These are phyloP conservation scores for Mycalesis mineus DNA, from an alignment of 2,888 invertebrate genomes.

Conservation along the genomic window DNA sequence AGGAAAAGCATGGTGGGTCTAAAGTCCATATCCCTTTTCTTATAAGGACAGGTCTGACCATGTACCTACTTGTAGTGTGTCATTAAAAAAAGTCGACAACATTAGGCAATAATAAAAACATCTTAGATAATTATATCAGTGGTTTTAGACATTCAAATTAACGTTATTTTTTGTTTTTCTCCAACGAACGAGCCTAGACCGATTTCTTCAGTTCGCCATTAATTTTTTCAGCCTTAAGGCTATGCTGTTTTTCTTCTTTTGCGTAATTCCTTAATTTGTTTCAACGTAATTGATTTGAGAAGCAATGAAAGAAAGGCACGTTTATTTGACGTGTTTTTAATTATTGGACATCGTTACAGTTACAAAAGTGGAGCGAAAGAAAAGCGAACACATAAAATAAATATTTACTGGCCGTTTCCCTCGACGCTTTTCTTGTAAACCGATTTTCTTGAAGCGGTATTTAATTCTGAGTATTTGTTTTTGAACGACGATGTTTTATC, in stretches of 20 bases:
- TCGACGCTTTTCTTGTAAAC: background rate
- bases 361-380: background rate
- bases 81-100: no score
- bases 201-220: conserved; percentile 51
- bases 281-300: background rate
- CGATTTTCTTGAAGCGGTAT: no score
- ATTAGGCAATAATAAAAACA: no score
- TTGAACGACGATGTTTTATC: no score
- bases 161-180: conserved; percentile 62
- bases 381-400: background rate
- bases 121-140: conserved; percentile 56
- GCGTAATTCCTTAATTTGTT: conserved; percentile 30
- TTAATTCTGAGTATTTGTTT: no score
- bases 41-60: no score
- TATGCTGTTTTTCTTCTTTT: conserved; percentile 31
- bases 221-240: conserved; percentile 31
- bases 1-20: no score
- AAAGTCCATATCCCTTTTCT: no score
- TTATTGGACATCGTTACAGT: background rate
- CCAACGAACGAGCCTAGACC: conserved; percentile 35
- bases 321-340: background rate
- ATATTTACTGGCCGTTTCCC: conserved; percentile 20
- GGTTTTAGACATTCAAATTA: conserved; percentile 75
- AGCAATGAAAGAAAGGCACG: background rate
- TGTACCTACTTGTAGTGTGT: no score